Percentiles rank a stretch among this genome's conserved stretches.
These are phyloP conservation scores for Sinelater perroti DNA, from an alignment of 2,888 invertebrate genomes.

Conservation along the genomic window DNA sequence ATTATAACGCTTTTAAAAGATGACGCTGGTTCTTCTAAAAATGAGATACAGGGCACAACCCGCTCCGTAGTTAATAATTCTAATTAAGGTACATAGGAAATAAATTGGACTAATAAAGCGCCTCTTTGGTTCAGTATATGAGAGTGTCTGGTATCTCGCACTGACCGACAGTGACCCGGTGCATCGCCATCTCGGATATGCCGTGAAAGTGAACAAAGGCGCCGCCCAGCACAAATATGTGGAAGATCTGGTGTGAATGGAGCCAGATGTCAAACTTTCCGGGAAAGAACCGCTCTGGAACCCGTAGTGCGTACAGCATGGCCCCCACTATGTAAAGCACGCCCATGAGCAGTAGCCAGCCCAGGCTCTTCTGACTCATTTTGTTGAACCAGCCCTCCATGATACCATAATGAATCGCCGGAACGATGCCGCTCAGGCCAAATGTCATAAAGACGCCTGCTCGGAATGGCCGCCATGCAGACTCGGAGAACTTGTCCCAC, in stretches of 20 bases:
- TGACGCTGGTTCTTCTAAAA: no score
- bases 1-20: no score
- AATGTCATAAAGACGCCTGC: conserved; percentile 97
- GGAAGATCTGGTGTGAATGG: conserved; percentile 99
- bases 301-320: conserved; percentile 92
- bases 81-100: no score
- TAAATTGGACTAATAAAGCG: not conserved
- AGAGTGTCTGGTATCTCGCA: conserved; percentile 65
- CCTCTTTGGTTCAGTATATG: conserved; percentile 49
- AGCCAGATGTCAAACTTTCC: conserved; percentile 98
- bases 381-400: conserved; percentile 96
- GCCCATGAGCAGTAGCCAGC: conserved; percentile 58
- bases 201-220: conserved; percentile 99
- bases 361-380: conserved; percentile 90
- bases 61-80: no score
- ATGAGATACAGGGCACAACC: no score
- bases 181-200: conserved; percentile 96
- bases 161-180: conserved; percentile 86
- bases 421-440: conserved; percentile 95
- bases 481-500: conserved; percentile 97
- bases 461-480: conserved; percentile 87
- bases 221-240: conserved; percentile 96
- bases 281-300: conserved; percentile 99
- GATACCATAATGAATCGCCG: conserved; percentile 94
- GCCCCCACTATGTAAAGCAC: conserved; percentile 95